A percentile compares a stretch with the other conserved stretches of the same genome.
Evolutionary conservation across 2,797 vertebrate species (phyloP).

Genomic region (Epinephelus coioides): DNA sequence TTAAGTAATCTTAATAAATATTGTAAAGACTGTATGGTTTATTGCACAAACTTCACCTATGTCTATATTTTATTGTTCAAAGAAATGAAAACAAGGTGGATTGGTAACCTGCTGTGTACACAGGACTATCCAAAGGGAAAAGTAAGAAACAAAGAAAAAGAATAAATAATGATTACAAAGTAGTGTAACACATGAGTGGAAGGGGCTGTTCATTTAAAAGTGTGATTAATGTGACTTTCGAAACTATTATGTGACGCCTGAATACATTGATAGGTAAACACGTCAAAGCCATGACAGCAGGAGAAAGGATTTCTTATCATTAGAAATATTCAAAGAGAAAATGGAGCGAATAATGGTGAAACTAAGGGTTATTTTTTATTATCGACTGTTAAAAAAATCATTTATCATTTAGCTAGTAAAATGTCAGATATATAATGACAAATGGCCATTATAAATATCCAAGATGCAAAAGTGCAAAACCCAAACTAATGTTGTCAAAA

Average conservation of each 20-base stretch:
- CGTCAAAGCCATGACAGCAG: neutral
- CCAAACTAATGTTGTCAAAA: neutral
- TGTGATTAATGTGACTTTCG: neutral
- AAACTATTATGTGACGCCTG: neutral
- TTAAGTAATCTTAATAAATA: neutral
- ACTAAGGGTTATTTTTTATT: neutral
- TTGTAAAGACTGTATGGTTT: neutral
- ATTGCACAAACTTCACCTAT: slow-evolving; percentile 4
- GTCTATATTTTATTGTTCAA: slow-evolving; percentile 1
- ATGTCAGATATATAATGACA: neutral
- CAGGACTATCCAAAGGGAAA: neutral
- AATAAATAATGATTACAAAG: neutral
- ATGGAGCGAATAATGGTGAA: neutral
- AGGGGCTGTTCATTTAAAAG: neutral
- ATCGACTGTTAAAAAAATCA: accelerated
- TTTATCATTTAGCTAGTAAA: neutral
- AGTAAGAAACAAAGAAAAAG: neutral
- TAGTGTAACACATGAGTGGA: neutral
- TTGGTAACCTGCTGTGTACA: slow-evolving; percentile 5
- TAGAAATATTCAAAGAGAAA: neutral
- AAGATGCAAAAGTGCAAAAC: neutral
- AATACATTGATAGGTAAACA: neutral
- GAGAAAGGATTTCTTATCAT: neutral
- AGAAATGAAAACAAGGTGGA: slow-evolving; percentile 19
- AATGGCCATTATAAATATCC: neutral